A percentile compares a stretch with the other conserved stretches of the same genome.
phyloP scores from a whole-genome alignment of 1,140 invertebrate species.

The Panagrolaimus sp. region DNA sequence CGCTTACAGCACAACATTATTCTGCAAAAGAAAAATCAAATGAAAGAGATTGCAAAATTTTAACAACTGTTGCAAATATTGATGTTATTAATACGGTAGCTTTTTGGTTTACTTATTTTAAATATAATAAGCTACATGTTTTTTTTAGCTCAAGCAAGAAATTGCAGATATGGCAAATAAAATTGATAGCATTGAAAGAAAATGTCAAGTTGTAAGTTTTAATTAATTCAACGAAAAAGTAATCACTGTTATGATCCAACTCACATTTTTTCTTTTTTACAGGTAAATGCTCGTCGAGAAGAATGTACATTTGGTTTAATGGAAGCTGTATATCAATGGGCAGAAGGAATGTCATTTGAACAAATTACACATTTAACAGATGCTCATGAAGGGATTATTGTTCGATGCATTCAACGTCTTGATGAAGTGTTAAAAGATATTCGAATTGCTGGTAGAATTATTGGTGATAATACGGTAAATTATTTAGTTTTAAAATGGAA shows the following conservation, averaged over 20 bases:
- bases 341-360: slow-evolving; percentile 70
- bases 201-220: slow-evolving; percentile 60
- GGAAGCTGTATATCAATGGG: slow-evolving; percentile 89
- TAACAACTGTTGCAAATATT: not conserved
- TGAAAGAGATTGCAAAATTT: slow-evolving; percentile 5
- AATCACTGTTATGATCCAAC: too few species aligned
- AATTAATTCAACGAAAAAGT: too few species aligned
- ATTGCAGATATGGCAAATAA: slow-evolving; percentile 62
- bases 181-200: slow-evolving; percentile 61
- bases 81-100: slow-evolving; percentile 11
- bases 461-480: slow-evolving; percentile 84
- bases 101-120: too few species aligned
- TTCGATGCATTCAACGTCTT: slow-evolving; percentile 89
- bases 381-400: slow-evolving; percentile 95
- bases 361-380: slow-evolving; percentile 86
- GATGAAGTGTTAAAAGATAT: slow-evolving; percentile 87
- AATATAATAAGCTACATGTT: too few species aligned
- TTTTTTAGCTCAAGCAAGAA: slow-evolving; percentile 63
- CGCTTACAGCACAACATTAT: slow-evolving; percentile 28
- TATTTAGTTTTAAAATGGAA: too few species aligned
- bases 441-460: slow-evolving; percentile 77
- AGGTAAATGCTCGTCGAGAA: slow-evolving; percentile 67
- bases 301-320: slow-evolving; percentile 71
- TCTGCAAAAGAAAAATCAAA: slow-evolving; percentile 6
- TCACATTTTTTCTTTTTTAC: too few species aligned